Evolutionary conservation across 2,113 vertebrate species (phyloP).

Genomic region (Chloroceryle aenea): DNA sequence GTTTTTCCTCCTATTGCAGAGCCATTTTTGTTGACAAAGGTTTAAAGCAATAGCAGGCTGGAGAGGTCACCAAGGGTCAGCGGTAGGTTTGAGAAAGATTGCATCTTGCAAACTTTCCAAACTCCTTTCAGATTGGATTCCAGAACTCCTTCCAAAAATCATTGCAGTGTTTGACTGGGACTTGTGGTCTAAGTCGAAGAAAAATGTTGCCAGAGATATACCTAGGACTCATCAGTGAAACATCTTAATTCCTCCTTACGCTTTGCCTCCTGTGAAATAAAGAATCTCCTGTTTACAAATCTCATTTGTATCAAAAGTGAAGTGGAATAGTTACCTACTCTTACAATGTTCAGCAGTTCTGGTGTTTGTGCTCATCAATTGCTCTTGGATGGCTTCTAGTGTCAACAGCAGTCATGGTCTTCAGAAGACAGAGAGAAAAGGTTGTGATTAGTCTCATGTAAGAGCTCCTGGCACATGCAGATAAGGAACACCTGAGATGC

Average conservation of each 20-base stretch:
- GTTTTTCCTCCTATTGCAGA: background rate
- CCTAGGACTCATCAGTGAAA: background rate
- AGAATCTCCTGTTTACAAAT: background rate
- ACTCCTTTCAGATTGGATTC: background rate
- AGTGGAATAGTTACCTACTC: background rate
- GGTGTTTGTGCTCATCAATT: background rate
- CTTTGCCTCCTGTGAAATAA: background rate
- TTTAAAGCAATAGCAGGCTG: background rate
- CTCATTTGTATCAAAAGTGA: background rate
- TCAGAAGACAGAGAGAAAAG: background rate
- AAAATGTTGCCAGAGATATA: background rate
- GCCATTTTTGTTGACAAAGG: background rate
- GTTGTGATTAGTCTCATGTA: background rate
- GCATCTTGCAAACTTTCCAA: background rate
- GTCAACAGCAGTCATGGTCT: background rate
- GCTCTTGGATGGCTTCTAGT: background rate
- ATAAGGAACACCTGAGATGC: background rate
- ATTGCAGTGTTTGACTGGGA: background rate
- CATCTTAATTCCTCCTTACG: background rate
- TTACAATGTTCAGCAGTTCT: background rate
- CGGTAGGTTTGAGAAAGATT: background rate
- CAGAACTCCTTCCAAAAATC: background rate
- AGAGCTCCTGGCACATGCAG: background rate
- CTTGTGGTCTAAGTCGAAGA: background rate
- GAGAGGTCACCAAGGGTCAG: background rate